Base-by-base conservation (phyloP, 2,797 vertebrate genomes). In the Anabas testudineus region DNA sequence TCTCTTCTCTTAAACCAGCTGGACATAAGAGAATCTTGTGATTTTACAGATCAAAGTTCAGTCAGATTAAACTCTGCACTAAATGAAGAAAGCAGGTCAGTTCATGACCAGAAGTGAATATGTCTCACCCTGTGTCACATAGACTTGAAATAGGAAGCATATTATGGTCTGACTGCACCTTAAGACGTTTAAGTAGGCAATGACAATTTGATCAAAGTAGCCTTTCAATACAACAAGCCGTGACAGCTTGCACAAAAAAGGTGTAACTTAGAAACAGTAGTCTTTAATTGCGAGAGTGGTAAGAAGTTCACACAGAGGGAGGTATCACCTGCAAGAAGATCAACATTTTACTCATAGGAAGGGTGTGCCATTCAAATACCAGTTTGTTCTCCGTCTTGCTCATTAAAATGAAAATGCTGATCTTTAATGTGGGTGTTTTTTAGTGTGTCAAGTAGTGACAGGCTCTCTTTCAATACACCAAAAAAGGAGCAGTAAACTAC, bases 371-470 rank as follows among this genome's bases (percentile, higher is more conserved):
- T 28, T 51, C 36, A 59, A 15, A 53, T 58, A 70, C 45, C 42
- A 42, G 24, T 58, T 64, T 39, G 32, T 47, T 43, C 0, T 45
- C 28, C 30, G n/a, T 80, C 19, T 26, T 52, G 22, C 54, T 30
- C 1, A 9, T 68, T 64, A 26, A 14, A 22, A 24, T 67, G 10
- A 5, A 51, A 58, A 69, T 61, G 16, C 6, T 65, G 19, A 69
- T 79, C 74, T 74, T 34, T 14, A 47, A 45, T 24, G 4, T 12
- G 52, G 51, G 43, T 37, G 12, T 24, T 71, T 62, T 34, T 19
- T 48, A 36, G 42, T 65, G 71, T 67, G 67, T 52, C 60, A 64
- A 39, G 43, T 46, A 37, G 76, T 59, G 63, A 12, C 32, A 68
- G 60, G 67, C 52, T 56, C 5, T 52, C 26, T 57, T 42, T 32